phyloP scores from a whole-genome alignment of 2,113 vertebrate genomes.

The Stigmatopora argus region DNA sequence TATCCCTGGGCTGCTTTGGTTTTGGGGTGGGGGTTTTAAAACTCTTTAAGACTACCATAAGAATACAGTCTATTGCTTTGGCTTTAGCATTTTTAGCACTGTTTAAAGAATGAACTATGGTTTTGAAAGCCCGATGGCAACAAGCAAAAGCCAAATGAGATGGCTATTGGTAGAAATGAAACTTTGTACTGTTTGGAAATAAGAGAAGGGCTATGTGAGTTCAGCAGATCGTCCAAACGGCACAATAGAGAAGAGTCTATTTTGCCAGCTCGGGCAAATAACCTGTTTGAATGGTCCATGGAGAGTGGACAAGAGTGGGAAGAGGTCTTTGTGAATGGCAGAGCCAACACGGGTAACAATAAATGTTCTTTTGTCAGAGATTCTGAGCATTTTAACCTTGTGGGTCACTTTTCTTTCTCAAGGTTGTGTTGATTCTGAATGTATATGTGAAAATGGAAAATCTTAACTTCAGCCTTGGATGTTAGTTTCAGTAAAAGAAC shows the following conservation, averaged over 20 bases:
- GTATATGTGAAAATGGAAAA: not conserved
- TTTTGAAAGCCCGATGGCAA: not conserved
- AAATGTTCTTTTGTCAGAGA: slow-evolving; percentile 42
- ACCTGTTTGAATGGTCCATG: slow-evolving; percentile 43
- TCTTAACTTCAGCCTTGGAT: not conserved
- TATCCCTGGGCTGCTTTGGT: slow-evolving; percentile 42
- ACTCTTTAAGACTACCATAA: slow-evolving; percentile 40
- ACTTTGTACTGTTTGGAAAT: not conserved
- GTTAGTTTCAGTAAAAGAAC: not conserved
- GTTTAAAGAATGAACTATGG: slow-evolving; percentile 36
- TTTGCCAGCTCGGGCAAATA: slow-evolving; percentile 33
- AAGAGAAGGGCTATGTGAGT: slow-evolving; percentile 8
- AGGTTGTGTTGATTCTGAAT: slow-evolving; percentile 24
- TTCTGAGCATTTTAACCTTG: slow-evolving; percentile 58
- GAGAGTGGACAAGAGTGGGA: slow-evolving; percentile 23
- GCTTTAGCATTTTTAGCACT: slow-evolving; percentile 32
- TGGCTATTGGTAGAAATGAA: not conserved
- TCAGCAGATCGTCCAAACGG: not conserved
- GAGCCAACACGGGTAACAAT: slow-evolving; percentile 53
- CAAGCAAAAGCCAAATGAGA: not conserved
- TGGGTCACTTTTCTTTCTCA: slow-evolving; percentile 36
- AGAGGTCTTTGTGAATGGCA: slow-evolving; percentile 41
- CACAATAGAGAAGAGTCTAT: slow-evolving; percentile 29
- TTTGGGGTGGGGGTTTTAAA: slow-evolving; percentile 10
- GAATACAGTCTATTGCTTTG: slow-evolving; percentile 55